phyloP scores from a whole-genome alignment of 2,888 invertebrate species.

The Drymonia ruficornis region DNA sequence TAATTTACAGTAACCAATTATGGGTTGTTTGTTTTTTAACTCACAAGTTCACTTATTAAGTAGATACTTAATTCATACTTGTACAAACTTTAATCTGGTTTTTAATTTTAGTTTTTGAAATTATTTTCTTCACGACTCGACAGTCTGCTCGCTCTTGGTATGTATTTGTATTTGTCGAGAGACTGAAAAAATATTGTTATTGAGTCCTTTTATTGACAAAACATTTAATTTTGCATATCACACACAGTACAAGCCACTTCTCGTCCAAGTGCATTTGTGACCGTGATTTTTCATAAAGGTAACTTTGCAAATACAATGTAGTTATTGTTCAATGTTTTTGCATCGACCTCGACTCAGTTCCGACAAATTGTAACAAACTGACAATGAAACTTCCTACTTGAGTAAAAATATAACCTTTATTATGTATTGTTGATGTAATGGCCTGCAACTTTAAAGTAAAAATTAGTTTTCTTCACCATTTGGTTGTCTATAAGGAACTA shows the following conservation, averaged over 20 bases:
- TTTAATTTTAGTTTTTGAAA: no score
- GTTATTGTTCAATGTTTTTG: slow-evolving; percentile 40
- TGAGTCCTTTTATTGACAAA: no score
- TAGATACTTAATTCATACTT: no score
- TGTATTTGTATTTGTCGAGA: no score
- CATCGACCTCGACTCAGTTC: slow-evolving; percentile 32
- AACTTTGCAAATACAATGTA: slow-evolving; percentile 32
- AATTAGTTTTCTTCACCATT: neutral
- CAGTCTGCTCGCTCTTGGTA: no score
- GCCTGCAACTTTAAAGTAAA: slow-evolving; percentile 15
- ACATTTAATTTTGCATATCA: no score
- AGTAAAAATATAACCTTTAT: slow-evolving; percentile 16
- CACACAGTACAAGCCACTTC: neutral
- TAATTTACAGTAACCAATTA: no score
- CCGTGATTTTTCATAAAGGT: slow-evolving; percentile 4
- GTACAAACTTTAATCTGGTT: no score
- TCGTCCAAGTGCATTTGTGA: slow-evolving; percentile 28
- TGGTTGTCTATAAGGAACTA: neutral
- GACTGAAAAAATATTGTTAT: no score
- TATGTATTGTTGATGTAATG: slow-evolving; percentile 9
- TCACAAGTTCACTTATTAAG: no score
- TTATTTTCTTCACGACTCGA: no score
- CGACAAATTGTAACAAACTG: slow-evolving; percentile 24
- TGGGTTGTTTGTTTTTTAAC: no score
- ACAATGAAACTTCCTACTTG: slow-evolving; percentile 32